Percentiles rank a stretch among this genome's conserved stretches.
phyloP scores from a whole-genome alignment of 2,113 vertebrate species.

The Verasper variegatus region DNA sequence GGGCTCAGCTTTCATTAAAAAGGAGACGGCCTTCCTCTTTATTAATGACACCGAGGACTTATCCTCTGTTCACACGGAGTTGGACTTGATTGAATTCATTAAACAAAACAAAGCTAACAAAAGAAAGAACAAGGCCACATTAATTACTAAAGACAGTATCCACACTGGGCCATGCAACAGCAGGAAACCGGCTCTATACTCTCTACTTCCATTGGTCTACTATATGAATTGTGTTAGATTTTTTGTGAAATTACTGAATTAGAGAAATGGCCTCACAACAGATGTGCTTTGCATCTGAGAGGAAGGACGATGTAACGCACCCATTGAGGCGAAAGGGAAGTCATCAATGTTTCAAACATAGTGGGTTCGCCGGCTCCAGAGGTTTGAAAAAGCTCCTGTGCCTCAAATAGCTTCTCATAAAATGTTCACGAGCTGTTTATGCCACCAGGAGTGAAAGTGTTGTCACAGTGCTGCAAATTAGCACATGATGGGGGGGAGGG shows the following conservation, averaged over 20 bases:
- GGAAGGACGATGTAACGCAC: neutral
- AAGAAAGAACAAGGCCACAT: neutral
- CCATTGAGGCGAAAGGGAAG: constrained; percentile 64
- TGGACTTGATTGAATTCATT: neutral
- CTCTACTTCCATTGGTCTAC: neutral
- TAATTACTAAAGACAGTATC: neutral
- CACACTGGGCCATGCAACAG: neutral
- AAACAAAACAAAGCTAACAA: neutral
- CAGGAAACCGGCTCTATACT: neutral
- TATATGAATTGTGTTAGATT: neutral
- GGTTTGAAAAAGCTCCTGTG: constrained; percentile 58
- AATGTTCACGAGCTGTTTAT: constrained; percentile 72
- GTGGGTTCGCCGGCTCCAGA: constrained; percentile 43
- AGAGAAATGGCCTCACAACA: neutral
- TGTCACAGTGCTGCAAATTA: constrained; percentile 49
- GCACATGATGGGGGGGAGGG: constrained; percentile 15
- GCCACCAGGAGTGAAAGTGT: constrained; percentile 59
- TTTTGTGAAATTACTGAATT: neutral
- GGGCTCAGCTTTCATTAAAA: constrained; percentile 25
- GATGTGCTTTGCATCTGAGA: constrained; percentile 14
- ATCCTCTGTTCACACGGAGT: neutral
- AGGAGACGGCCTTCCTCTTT: neutral
- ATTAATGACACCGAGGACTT: constrained; percentile 18
- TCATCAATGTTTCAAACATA: constrained; percentile 76
- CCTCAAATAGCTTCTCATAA: constrained; percentile 74